A percentile compares a stretch with the other conserved stretches of the same genome.
phyloP scores from a whole-genome alignment of 1,140 invertebrate species.

The Aphelenchoides besseyi region DNA sequence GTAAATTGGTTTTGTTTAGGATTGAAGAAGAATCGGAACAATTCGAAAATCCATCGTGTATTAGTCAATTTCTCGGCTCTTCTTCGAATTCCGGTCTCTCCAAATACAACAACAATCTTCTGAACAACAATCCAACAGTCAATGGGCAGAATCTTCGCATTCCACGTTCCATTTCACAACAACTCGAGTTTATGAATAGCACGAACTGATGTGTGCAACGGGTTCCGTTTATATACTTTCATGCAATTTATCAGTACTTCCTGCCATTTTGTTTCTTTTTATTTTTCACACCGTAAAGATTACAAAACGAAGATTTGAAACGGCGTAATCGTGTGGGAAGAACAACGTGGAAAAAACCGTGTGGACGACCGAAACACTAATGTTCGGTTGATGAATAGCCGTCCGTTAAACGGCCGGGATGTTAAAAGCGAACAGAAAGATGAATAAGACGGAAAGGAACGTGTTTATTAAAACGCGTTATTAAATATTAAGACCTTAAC shows the following conservation, averaged over 20 bases:
- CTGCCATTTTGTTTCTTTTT: neutral
- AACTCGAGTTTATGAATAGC: conserved; percentile 34
- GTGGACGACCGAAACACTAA: too few species aligned
- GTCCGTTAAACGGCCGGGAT: too few species aligned
- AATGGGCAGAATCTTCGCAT: conserved; percentile 17
- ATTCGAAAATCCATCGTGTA: conserved; percentile 23
- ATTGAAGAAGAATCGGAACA: conserved; percentile 42
- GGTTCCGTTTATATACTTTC: conserved; percentile 10
- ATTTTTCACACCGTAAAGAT: neutral
- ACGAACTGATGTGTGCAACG: conserved; percentile 2
- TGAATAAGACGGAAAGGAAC: neutral
- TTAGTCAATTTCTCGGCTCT: conserved; percentile 29
- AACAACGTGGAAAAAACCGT: neutral
- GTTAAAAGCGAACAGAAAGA: neutral
- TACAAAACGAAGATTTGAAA: neutral
- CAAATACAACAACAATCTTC: conserved; percentile 19
- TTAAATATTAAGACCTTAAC: too few species aligned
- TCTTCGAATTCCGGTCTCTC: conserved; percentile 10
- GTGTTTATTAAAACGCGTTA: too few species aligned
- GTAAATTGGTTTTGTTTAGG: conserved; percentile 23
- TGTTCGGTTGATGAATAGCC: too few species aligned
- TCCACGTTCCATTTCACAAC: conserved; percentile 39
- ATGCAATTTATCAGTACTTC: neutral
- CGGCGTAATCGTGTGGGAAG: neutral
- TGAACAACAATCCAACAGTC: conserved; percentile 21